Base-by-base conservation (phyloP, 2,113 vertebrate genomes). In the Rhagologus leucostigma region DNA sequence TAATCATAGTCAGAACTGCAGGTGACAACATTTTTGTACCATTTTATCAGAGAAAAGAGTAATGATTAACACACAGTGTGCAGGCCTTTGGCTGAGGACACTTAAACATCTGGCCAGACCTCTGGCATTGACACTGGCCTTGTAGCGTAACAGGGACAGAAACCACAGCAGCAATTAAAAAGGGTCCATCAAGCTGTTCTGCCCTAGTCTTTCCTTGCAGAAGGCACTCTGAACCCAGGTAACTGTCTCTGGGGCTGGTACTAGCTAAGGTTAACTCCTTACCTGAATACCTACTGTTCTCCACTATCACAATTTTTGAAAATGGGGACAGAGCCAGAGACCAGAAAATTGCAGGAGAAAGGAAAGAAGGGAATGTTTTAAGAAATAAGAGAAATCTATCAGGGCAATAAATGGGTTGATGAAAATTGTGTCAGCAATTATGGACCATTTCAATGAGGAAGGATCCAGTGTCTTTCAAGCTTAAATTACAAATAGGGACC, bases 381-480 rank as follows among this genome's bases (percentile, higher is more conserved):
- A 81, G 73, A 76, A 95, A 75, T 65, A 64, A 84, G 37, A 84
- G 19, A 83, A 70, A 90, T 52, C 60, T 84, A 55, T 46, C 56
- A 81, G 52, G 47, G 47, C 55, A 77, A 87, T 73, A 90, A 94
- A 94, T 86, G 42, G 33, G 27, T 87, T 90, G 94, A 77, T 73
- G 64, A 94, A 92, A 68, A 83, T 63, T 49, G n/a, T 85, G 85
- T 92, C 86, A 97, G 90, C 86, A 89, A 78, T 67, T 70, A 87
- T 2, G 1, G 76, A 78, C 76, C 53, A 42, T 35, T 85, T 84
- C 78, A 82, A 18, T 59, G 56, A 55, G 60, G 87, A 87, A 87
- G 74, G 69, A 95, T 84, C n/a, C 65, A 67, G 73, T 75, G 57
- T 79, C 82, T 96, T 93, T 90, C 64, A 67, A 90, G 79, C 41